Conservation (phyloP, 2,888 invertebrate species). For the Callyntrura guangdongensis region DNA sequence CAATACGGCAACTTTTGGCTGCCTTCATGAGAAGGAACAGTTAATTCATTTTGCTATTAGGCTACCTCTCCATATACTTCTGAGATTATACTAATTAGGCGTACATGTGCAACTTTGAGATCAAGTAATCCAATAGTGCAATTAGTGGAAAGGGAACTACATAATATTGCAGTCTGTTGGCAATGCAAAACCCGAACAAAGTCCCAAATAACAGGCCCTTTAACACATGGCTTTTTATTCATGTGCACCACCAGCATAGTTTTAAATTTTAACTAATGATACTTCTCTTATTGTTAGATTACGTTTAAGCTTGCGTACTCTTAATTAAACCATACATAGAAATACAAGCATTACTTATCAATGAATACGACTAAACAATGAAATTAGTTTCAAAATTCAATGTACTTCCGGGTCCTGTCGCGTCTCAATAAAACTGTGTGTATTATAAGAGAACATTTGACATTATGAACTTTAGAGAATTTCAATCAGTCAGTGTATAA, state of each 20-base stretch:
- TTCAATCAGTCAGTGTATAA: constrained; percentile 9
- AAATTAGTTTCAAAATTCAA: constrained; percentile 61
- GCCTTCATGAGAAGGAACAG: background rate
- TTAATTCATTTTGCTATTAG: constrained; percentile 8
- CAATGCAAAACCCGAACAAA: background rate
- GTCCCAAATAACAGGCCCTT: background rate
- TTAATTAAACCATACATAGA: constrained; percentile 18
- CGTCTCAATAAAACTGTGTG: constrained; percentile 35
- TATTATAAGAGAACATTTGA: constrained; percentile 58
- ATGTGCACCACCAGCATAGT: constrained; percentile 41
- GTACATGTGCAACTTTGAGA: constrained; percentile 3
- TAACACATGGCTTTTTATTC: constrained; percentile 22
- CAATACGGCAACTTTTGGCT: constrained; percentile 17
- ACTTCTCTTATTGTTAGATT: constrained; percentile 42
- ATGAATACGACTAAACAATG: background rate
- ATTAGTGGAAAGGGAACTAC: constrained; percentile 14
- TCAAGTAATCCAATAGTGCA: constrained; percentile 17
- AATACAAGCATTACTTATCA: constrained; percentile 31
- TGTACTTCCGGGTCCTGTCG: constrained; percentile 73
- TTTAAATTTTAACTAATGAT: constrained; percentile 55
- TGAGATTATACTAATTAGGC: constrained; percentile 40
- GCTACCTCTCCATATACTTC: constrained; percentile 39
- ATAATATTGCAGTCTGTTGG: constrained; percentile 16
- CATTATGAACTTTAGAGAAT: constrained; percentile 11
- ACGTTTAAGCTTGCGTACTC: constrained; percentile 12